Evolutionary conservation across 2,888 invertebrate species (phyloP), one percentile per base, ranked within the genome.

Genomic region (Tholera decimalis): DNA sequence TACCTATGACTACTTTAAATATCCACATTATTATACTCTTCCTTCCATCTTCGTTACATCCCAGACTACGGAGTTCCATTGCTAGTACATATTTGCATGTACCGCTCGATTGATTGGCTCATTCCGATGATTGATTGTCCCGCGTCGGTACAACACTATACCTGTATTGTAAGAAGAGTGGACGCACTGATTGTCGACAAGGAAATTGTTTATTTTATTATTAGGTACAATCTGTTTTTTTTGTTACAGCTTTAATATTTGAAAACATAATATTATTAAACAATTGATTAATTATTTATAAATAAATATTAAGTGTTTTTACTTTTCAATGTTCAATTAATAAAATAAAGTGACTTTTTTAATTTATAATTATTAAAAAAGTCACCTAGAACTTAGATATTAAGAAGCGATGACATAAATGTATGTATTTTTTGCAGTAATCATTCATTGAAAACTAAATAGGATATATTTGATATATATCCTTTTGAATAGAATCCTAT

Each of bases 41-140:
- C 18, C 18, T 44, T 13, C 18, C 6, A 28, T 56, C 22, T n/a
- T 20, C 47, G 11, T 67, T 60, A 68, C 30, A 60, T 35, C 39
- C 44, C 33, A 13, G 55, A 56, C 63, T 60, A 62, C 64, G 71
- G 74, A 72, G 73, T 33, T 24, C 59, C 75, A 81, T 83, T 86
- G 84, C 85, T 78, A 66, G 67, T 55, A 59, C 66, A 73, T 83
- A 85, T 85, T 85, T 83, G 85, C 87, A 80, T 84, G 83, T 73
- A 67, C 64, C 54, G 41, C 46, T 70, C 79, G 83, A 86, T 84
- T 83, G 85, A 87, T 86, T 78, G 76, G 73, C 79, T 78, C 84
- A 81, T 85, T 83, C 70, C 57, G 68, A 79, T 87, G 87, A 87
- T 86, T 82, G 87, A 87, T 87, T 55, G 79, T 73, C 66, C 73